These are phyloP conservation scores for Sceliomorpha sp. DNA, from an alignment of 2,888 invertebrate genomes.

Conservation along the genomic window DNA sequence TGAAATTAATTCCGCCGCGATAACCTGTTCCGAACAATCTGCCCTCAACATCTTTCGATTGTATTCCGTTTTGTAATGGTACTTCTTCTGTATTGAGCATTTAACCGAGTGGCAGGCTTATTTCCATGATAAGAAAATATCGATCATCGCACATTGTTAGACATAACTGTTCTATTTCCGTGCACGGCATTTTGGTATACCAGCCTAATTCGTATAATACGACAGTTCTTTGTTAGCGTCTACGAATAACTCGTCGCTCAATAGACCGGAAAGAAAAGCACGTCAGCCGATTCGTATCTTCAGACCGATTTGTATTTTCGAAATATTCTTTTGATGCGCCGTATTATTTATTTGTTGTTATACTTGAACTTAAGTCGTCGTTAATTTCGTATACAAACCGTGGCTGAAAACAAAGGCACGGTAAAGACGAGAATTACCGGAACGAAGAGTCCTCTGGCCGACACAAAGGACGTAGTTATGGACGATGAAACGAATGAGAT, in stretches of 20 bases:
- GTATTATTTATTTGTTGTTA: no score
- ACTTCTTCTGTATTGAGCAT: neutral
- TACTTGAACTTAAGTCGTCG: no score
- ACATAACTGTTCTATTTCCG: neutral
- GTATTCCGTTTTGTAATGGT: slow-evolving; percentile 10
- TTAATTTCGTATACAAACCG: no score
- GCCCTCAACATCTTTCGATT: slow-evolving; percentile 14
- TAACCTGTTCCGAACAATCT: slow-evolving; percentile 19
- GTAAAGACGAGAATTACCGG: neutral
- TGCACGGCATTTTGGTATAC: no score
- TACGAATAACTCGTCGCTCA: no score
- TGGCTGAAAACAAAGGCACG: no score
- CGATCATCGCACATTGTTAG: neutral
- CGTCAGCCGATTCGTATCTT: no score
- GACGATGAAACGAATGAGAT: slow-evolving; percentile 13
- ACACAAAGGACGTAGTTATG: slow-evolving; percentile 7
- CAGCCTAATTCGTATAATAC: no score
- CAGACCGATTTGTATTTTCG: no score
- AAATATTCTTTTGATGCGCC: no score
- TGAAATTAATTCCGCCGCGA: slow-evolving; percentile 24
- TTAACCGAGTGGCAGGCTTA: neutral
- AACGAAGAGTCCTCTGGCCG: neutral
- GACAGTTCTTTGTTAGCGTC: no score
- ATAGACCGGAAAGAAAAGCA: no score
- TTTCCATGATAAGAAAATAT: slow-evolving; percentile 3